These are phyloP conservation scores for Taphrorychus bicolor DNA, from an alignment of 2,888 invertebrate genomes.

Conservation along the genomic window DNA sequence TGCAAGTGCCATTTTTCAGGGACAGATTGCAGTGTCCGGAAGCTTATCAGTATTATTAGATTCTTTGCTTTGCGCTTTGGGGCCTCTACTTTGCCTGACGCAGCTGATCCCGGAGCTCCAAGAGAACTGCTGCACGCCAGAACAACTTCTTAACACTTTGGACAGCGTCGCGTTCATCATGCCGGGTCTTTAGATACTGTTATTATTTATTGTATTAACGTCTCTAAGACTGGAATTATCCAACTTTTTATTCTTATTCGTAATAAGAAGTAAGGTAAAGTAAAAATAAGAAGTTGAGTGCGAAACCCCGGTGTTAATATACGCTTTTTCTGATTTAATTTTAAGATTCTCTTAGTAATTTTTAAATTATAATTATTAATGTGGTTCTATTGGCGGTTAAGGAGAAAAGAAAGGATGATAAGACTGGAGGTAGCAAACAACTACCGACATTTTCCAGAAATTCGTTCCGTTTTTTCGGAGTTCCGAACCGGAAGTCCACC, in stretches of 20 bases:
- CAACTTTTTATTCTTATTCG: background rate
- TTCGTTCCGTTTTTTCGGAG: no score
- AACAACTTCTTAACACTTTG: conserved; percentile 68
- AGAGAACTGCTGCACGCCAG: conserved; percentile 66
- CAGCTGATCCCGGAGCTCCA: conserved; percentile 81
- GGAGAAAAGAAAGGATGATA: no score
- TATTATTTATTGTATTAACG: background rate
- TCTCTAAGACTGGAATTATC: background rate
- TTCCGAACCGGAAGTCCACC: no score
- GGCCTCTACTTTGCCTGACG: conserved; percentile 85
- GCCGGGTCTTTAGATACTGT: conserved; percentile 71
- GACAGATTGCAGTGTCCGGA: conserved; percentile 94
- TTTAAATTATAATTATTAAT: no score
- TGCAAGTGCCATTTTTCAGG: conserved; percentile 62
- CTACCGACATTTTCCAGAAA: no score
- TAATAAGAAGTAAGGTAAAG: background rate
- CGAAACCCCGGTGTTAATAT: no score
- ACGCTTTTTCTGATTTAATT: no score
- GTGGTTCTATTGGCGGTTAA: no score
- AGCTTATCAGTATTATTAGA: conserved; percentile 92
- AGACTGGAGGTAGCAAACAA: no score
- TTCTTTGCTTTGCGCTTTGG: conserved; percentile 89
- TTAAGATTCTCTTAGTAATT: no score
- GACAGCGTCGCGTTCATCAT: conserved; percentile 96
- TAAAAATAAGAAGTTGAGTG: no score